phyloP scores from a whole-genome alignment of 2,113 vertebrate species.

The Dicrurus megarhynchus region DNA sequence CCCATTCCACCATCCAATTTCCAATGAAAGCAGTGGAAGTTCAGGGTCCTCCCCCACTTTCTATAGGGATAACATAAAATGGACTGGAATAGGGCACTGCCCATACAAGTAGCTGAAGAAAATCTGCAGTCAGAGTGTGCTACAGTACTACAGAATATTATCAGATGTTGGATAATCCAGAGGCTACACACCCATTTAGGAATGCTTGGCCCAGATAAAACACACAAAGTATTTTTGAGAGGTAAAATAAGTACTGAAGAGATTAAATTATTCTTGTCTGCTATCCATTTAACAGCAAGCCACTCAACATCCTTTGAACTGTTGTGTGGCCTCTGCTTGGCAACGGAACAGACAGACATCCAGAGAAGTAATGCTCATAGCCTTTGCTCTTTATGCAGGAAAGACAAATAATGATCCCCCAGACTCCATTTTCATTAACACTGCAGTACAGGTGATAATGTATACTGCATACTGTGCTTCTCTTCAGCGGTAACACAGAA shows the following conservation, averaged over 20 bases:
- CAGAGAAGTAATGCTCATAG: not conserved
- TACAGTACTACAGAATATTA: not conserved
- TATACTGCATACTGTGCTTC: not conserved
- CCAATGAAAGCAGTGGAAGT: not conserved
- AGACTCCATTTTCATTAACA: not conserved
- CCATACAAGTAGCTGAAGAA: not conserved
- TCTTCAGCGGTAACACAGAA: not conserved
- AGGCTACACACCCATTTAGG: not conserved
- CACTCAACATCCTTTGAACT: not conserved
- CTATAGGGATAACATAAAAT: not conserved
- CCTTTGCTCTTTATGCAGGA: not conserved
- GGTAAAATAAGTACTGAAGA: not conserved
- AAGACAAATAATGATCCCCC: not conserved
- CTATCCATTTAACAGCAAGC: not conserved
- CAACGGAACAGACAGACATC: not conserved
- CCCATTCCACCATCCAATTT: not conserved
- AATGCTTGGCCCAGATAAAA: not conserved
- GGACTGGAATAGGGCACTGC: not conserved
- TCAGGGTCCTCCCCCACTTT: not conserved
- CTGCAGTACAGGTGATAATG: not conserved
- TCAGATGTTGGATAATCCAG: not conserved
- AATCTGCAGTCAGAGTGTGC: not conserved
- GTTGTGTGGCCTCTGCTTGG: not conserved
- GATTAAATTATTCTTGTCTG: not conserved
- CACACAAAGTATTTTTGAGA: not conserved